These are phyloP conservation scores for Callyntrura guangdongensis DNA, from an alignment of 2,888 invertebrate species.

Conservation along the genomic window DNA sequence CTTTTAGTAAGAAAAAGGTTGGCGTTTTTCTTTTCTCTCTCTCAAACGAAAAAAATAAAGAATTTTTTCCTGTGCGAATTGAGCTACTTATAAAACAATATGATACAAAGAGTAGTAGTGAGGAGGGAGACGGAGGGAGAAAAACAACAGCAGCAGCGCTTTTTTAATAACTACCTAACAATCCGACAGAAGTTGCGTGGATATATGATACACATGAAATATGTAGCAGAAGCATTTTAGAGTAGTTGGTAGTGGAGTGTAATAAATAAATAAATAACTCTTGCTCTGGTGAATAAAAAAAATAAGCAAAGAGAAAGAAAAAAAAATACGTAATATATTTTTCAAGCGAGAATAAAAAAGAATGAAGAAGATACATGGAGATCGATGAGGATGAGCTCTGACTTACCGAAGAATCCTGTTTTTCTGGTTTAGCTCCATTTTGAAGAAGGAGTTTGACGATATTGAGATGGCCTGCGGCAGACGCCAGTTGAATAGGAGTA, in stretches of 20 bases:
- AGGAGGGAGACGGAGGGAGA: no score
- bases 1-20: constrained; percentile 51
- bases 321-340: not conserved
- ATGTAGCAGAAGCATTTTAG: no score
- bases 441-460: constrained; percentile 91
- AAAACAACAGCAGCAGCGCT: no score
- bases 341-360: no score
- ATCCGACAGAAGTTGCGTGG: not conserved
- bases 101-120: not conserved
- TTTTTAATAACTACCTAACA: constrained; percentile 16
- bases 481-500: constrained; percentile 92
- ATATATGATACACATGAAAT: constrained; percentile 40
- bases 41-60: constrained; percentile 6
- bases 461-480: constrained; percentile 93
- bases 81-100: constrained; percentile 48
- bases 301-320: not conserved
- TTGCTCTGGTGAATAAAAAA: no score
- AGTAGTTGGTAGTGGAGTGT: no score
- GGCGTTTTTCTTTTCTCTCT: not conserved
- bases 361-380: constrained; percentile 67
- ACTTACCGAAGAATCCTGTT: constrained; percentile 92
- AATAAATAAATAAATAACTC: constrained; percentile 31
- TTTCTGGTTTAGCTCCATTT: constrained; percentile 90
- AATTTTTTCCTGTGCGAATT: constrained; percentile 15
- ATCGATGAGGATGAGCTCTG: no score